Percentiles rank a stretch among this genome's conserved stretches.
These are phyloP conservation scores for Microvelia longipes DNA, from an alignment of 1,140 invertebrate species.

Conservation along the genomic window DNA sequence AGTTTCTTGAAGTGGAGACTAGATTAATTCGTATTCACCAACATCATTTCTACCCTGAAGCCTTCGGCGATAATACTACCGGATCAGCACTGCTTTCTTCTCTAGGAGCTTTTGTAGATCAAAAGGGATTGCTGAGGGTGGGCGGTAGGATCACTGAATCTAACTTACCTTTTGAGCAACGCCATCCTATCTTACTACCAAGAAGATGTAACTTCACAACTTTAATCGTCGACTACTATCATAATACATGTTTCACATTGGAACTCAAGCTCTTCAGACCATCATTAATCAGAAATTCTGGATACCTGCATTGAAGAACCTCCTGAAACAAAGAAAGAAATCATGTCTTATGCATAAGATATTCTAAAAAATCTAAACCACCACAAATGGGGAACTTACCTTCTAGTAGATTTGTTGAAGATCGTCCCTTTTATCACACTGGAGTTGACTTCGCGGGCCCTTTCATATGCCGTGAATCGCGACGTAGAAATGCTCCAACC, in stretches of 20 bases:
- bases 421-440: conserved; percentile 22
- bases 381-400: conserved; percentile 27
- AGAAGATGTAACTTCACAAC: conserved; percentile 23
- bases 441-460: conserved; percentile 32
- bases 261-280: conserved; percentile 18
- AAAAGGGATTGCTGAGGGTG: conserved; percentile 13
- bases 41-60: too few species aligned
- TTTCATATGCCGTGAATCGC: conserved; percentile 24
- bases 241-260: conserved; percentile 22
- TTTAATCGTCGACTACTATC: conserved; percentile 24
- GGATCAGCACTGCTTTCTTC: too few species aligned
- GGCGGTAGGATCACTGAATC: conserved; percentile 16
- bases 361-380: conserved; percentile 10
- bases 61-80: too few species aligned
- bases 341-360: conserved; percentile 23
- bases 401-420: conserved; percentile 18
- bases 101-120: conserved; percentile 19
- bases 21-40: too few species aligned
- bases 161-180: conserved; percentile 1
- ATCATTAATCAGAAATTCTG: conserved; percentile 24
- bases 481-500: conserved; percentile 16
- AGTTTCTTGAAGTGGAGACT: too few species aligned
- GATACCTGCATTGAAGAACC: conserved; percentile 18
- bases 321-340: conserved; percentile 18
- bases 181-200: conserved; percentile 17